Percentiles rank a stretch among this genome's conserved stretches.
phyloP scores from a whole-genome alignment of 2,888 invertebrate species.

The Phania funesta region DNA sequence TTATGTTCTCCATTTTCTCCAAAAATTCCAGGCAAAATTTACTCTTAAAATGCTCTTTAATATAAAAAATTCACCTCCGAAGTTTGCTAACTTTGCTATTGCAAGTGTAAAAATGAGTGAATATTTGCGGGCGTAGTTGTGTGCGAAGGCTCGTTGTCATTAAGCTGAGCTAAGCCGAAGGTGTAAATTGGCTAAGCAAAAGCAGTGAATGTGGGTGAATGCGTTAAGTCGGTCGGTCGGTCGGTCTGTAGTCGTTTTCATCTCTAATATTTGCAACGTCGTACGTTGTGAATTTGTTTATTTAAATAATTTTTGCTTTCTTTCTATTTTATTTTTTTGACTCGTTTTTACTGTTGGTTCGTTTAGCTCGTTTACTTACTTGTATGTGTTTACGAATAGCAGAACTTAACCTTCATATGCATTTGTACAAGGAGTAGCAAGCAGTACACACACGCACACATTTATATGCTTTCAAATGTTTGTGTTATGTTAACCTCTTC shows the following conservation, averaged over 20 bases:
- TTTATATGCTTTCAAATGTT: conserved; percentile 37
- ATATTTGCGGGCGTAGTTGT: neutral
- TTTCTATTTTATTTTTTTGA: neutral
- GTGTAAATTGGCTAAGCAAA: conserved; percentile 36
- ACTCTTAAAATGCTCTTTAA: neutral
- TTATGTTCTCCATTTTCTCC: conserved; percentile 6
- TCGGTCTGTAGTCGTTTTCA: conserved; percentile 8
- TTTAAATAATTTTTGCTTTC: conserved; percentile 1
- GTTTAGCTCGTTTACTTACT: conserved; percentile 8
- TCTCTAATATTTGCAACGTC: neutral
- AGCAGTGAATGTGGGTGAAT: conserved; percentile 9
- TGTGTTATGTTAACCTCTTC: conserved; percentile 61
- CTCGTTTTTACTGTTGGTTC: neutral
- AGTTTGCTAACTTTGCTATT: neutral
- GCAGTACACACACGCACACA: neutral
- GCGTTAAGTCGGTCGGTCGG: conserved; percentile 23
- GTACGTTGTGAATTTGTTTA: conserved; percentile 26
- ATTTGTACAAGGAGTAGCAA: conserved; percentile 2
- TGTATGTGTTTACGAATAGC: too few species aligned
- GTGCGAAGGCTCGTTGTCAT: conserved; percentile 16
- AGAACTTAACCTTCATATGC: conserved; percentile 62
- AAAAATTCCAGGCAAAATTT: neutral
- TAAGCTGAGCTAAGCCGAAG: conserved; percentile 30
- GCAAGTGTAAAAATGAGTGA: neutral
- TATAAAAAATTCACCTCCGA: neutral